phyloP scores from a whole-genome alignment of 2,888 invertebrate genomes.

The Gastracanthus pulcherrimus region DNA sequence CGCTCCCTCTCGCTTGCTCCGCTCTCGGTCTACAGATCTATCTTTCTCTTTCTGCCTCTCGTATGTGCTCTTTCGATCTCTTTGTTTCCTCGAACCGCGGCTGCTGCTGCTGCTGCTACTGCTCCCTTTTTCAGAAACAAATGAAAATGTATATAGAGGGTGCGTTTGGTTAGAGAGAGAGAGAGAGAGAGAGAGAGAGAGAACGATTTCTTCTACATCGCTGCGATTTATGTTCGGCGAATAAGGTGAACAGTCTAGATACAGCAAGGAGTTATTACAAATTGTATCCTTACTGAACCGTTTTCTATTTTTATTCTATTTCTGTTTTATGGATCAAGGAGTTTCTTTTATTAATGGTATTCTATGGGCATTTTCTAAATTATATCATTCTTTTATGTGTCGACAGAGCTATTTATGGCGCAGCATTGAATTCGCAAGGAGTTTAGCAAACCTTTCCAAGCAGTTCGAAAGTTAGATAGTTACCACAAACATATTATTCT shows the following conservation, averaged over 20 bases:
- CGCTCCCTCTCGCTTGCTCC: slow-evolving; percentile 11
- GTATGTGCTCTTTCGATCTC: slow-evolving; percentile 29
- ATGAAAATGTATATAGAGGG: slow-evolving; percentile 40
- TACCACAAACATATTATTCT: too few species aligned
- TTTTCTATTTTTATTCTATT: neutral
- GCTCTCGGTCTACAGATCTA: neutral
- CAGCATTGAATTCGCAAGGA: too few species aligned
- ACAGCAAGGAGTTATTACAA: neutral
- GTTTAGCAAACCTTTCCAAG: too few species aligned
- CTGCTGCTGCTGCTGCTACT: neutral
- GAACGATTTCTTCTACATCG: slow-evolving; percentile 5
- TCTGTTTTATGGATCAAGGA: neutral
- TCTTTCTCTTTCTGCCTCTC: neutral
- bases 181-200: neutral
- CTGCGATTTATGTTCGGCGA: neutral
- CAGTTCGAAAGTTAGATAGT: too few species aligned
- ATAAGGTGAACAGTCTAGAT: neutral
- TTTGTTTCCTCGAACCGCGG: slow-evolving; percentile 30
- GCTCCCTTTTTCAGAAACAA: slow-evolving; percentile 35
- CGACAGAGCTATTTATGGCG: too few species aligned
- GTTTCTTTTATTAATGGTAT: neutral
- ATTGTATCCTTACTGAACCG: neutral
- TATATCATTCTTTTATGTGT: too few species aligned
- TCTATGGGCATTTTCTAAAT: neutral
- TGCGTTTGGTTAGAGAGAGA: neutral